Evolutionary conservation across 30 jellyfish, hydroid and myxozoan species (phyloP).

Genomic region (Nemopilema nomurai): DNA sequence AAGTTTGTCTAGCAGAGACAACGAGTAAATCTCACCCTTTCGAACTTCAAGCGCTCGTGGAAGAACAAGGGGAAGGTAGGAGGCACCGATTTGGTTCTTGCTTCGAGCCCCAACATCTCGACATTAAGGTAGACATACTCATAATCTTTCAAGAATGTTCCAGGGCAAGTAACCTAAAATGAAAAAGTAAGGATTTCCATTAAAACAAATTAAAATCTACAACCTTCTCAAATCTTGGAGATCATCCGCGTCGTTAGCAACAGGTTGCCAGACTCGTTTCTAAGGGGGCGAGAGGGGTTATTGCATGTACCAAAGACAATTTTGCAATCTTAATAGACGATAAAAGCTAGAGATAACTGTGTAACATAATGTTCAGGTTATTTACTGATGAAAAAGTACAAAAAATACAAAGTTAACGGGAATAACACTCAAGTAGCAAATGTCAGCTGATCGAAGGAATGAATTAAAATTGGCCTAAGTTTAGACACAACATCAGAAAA

Average conservation of each 20-base stretch:
- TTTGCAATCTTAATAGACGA: neutral
- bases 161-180: conserved; percentile 97
- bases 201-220: neutral
- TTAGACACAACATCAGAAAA: neutral
- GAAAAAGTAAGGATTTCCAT: neutral
- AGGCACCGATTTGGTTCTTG: conserved; percentile 95
- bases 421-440: neutral
- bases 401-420: neutral
- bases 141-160: conserved; percentile 92
- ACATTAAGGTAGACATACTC: conserved; percentile 91
- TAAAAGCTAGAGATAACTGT: neutral
- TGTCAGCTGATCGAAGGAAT: conserved; percentile 7
- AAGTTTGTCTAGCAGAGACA: neutral
- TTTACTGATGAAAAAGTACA: neutral
- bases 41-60: conserved; percentile 91
- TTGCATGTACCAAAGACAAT: neutral
- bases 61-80: conserved; percentile 97
- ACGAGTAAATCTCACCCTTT: conserved; percentile 71
- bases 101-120: conserved; percentile 98
- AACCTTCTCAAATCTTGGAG: neutral
- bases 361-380: neutral
- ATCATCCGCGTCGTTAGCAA: conserved; percentile 87
- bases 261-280: conserved; percentile 33
- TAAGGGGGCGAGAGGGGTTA: conserved; percentile 1
- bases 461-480: conserved; percentile 8